Percentiles rank a stretch among this genome's conserved stretches.
Conservation (phyloP, 2,797 vertebrate genomes). For the Bothrops alternatus region DNA sequence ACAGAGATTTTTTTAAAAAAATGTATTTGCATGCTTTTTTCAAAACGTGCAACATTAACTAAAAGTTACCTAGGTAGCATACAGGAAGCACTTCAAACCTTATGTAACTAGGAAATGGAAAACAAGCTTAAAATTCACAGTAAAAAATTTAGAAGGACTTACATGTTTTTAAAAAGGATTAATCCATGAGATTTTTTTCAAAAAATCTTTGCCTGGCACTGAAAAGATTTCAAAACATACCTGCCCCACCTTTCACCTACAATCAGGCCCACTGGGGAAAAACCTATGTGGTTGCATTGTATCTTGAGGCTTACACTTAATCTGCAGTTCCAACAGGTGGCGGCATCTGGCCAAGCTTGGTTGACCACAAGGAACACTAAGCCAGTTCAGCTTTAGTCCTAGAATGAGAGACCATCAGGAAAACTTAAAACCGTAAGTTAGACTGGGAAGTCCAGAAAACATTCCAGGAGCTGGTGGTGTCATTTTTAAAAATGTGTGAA, state of each 20-base stretch:
- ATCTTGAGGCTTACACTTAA: not conserved
- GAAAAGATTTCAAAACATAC: not conserved
- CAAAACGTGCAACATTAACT: not conserved
- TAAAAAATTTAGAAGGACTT: not conserved
- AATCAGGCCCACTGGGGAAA: not conserved
- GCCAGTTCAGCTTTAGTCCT: not conserved
- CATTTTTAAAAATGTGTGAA: not conserved
- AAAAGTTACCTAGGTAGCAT: not conserved
- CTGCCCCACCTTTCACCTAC: not conserved
- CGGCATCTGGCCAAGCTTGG: not conserved
- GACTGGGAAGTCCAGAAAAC: not conserved
- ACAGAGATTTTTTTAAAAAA: not conserved
- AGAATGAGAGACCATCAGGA: not conserved
- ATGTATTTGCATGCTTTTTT: not conserved
- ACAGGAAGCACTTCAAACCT: not conserved
- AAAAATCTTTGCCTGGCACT: not conserved
- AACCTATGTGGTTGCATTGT: not conserved
- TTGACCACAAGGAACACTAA: not conserved
- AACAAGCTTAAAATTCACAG: not conserved
- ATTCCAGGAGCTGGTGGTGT: not conserved
- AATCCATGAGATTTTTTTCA: not conserved
- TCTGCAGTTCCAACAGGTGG: not conserved
- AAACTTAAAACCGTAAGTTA: not conserved
- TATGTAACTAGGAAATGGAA: too few relatives aligned
- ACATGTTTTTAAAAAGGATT: not conserved